Evolutionary conservation across 2,888 invertebrate genomes (phyloP), one percentile per base, ranked within the genome.

Genomic region (Drosophila nigricruria): DNA sequence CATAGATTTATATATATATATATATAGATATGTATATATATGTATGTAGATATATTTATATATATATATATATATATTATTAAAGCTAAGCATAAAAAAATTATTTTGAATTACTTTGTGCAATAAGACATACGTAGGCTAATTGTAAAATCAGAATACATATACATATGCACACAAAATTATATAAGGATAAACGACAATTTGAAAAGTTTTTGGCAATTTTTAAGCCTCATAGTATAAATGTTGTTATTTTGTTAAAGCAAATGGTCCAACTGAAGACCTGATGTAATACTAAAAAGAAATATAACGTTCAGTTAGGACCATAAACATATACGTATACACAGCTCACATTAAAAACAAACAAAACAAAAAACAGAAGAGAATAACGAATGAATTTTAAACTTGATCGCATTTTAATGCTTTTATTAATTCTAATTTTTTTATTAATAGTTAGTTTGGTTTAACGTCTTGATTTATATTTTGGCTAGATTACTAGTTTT

Each of bases 341-440:
- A 61, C 42, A 61, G 20, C 34, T 36, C 25, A 34, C 36, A 42
- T 58, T 38, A 45, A n/a, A 14, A 18, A 59, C 10, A 27, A 8
- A 34, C 18, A n/a, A 30, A 18, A 12, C n/a, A 61, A 27, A n/a
- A 3, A 34, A 18, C 16, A n/a, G n/a, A n/a, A 5, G 20, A 34
- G 3, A n/a, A 60, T 18, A 74, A 47, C 20, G 14, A 47, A 69
- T 53, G 49, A 70, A 66, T 71, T 74, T 73, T 16, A 38, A 53
- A 42, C 47, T 57, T 42, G 34, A n/a, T 25, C 43, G 64, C 64
- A 53, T 64, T 54, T 66, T n/a, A 14, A 67, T 67, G 72, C 72
- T 70, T 77, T 73, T 73, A 70, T 61, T 49, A 66, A 52, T 34
- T 23, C 43, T 47, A 58, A 54, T 60, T 47, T 49, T 18, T 6